Evolutionary conservation across 2,888 invertebrate genomes (phyloP), one percentile per base, ranked within the genome.

Genomic region (Plagiodera versicolora): DNA sequence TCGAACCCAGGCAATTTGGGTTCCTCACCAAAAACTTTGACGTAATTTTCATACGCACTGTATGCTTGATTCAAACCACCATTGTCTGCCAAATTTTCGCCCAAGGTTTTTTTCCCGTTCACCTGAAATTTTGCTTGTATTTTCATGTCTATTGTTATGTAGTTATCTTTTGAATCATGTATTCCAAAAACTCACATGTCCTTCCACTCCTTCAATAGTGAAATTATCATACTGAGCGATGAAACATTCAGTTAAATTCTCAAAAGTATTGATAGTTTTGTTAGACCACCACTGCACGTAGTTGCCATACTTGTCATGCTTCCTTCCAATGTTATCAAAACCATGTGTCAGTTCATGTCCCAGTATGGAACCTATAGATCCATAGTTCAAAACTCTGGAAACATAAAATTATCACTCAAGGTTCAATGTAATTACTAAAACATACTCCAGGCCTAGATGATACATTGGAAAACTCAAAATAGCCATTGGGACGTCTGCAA

Each of bases 201-300:
- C 82, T 28, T 82, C 82, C 1, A 89, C 81, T 74, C 89, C 88
- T 0, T 85, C 79, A 19, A 91, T 72, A 67, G 87, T 87, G 72
- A 86, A 91, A 17, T 80, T 80, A 49, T 86, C 86, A 75, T 95
- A 96, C 76, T 96, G 95, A 45, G 92, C 85, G 14, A 95, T 83
- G 75, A 97, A 95, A 76, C 96, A 97, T 64, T 89, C 81, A 0
- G 92, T 89, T 73, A 88, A 87, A 66, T 90, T 86, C 53, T 89
- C 85, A 77, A 93, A 97, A 17, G 87, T 87, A 11, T 83, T 80
- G 49, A 92, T 87, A 0, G 94, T 94, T 46, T 82, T 81, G 69
- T 91, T 89, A 1, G 88, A 87, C 95, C 95, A 96, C 95, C 95
- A 96, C 63, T 92, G 90, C n/a, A 89, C 80, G 72, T 92, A 83